phyloP scores from a whole-genome alignment of 2,113 vertebrate species.

The Lagopus muta region DNA sequence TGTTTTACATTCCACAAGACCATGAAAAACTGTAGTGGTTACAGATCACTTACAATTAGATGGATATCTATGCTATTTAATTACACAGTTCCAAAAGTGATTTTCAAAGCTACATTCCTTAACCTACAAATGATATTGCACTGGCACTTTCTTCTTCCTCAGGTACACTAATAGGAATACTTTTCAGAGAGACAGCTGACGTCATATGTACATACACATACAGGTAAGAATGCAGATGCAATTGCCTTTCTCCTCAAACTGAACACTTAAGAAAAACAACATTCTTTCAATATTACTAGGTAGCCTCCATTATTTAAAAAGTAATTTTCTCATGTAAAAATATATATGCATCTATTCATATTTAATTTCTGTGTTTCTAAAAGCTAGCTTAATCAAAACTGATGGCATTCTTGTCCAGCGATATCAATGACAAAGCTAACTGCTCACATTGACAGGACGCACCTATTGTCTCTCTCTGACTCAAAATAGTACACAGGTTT shows the following conservation, averaged over 20 bases:
- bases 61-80: not conserved
- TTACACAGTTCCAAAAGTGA: not conserved
- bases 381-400: not conserved
- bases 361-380: not conserved
- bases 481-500: not conserved
- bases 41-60: not conserved
- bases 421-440: not conserved
- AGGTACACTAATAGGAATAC: not conserved
- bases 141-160: not conserved
- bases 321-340: not conserved
- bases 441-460: not conserved
- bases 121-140: not conserved
- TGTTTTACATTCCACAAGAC: not conserved
- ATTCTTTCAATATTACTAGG: not conserved
- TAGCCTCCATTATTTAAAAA: not conserved
- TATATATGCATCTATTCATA: not conserved
- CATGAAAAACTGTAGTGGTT: not conserved
- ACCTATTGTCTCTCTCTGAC: not conserved
- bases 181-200: not conserved
- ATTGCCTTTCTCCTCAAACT: not conserved
- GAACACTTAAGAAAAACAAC: not conserved
- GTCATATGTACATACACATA: not conserved
- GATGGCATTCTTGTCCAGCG: not conserved
- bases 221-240: not conserved
- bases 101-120: not conserved